Base-by-base conservation (phyloP, 1,140 invertebrate genomes). In the Antheraea mylitta region DNA sequence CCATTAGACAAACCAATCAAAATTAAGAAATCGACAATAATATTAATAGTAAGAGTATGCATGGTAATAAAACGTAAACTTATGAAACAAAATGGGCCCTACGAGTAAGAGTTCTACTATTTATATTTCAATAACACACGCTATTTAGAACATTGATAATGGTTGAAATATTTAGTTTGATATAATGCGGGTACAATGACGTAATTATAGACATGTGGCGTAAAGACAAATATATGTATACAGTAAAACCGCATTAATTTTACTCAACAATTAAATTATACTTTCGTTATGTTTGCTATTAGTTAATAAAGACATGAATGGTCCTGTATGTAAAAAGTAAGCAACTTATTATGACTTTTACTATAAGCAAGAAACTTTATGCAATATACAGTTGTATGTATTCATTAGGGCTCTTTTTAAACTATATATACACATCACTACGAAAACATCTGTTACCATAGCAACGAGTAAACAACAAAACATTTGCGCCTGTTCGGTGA, bases 401-500 rank as follows among this genome's bases (percentile, higher is more conserved):
- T 42, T 11, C 11, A 42, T 42, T 42, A 30, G 22, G 22, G 1
- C 22, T 30, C 22, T 30, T 30, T 30, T 30, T 30, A 30, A 2
- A 30, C 22, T 30, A 30, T 30, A 2, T 30, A 30, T 30, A 42
- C 0, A 42, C 7, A 11, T 42, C 38, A 42, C 38, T 42, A 42
- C 38, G 7, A 42, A 30, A 8, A n/a, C 45, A 60, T 60, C 18
- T 18, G 85, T 89, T 78, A 22, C 79, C 76, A 90, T 86, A 64
- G 74, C 73, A 82, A 89, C 86, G 45, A 7, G 18, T 66, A 62
- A 59, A 83, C 83, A 91, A 90, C 87, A 90, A 71, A 72, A 48
- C 69, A 66, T 78, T 74, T 86, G 86, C 82, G 86, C 83, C 70
- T 85, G 83, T 71, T 48, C 42, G 73, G 22, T 66, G 30, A 75